Evolutionary conservation across 2,797 vertebrate species (phyloP), one percentile per base, ranked within the genome.

Genomic region (Catamblyrhynchus diadema): DNA sequence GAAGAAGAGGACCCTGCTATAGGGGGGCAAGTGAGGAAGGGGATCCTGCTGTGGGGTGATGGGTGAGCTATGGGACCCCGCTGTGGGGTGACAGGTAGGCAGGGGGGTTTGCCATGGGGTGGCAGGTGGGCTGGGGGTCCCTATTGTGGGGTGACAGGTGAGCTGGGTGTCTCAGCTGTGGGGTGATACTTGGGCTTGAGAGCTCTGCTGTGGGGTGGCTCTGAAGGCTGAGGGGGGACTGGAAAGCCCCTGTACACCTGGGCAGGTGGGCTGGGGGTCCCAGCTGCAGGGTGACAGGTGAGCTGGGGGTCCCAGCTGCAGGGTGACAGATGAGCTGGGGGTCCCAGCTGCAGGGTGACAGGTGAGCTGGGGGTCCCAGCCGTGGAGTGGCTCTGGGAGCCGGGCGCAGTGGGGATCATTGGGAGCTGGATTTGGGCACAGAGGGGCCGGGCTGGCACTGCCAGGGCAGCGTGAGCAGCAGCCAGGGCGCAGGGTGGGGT

Each of bases 1-100:
- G 13, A 9, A 3, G 1, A 18, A 2, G 16, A 27, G 27, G 17
- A 1, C 6, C 3, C 12, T 0, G 8, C 1, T 5, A 1, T 39
- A 12, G 28, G 28, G 12, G 32, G 17, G 4, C 3, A 51, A 15
- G 39, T 41, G 39, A 41, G 14, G 39, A 41, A 41, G 15, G 39
- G 14, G 15, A 41, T 15, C 39, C 16, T 41, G 41, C 16, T 41
- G 16, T 41, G 16, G 41, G 41, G 41, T 41, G 41, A 41, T 17
- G 16, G 41, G 41, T 41, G 41, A 41, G 41, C 41, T 41, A 41
- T 20, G 22, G 12, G 45, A 14, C 21, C 9, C 32, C 13, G 6
- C 12, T 17, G 23, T 57, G 22, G 54, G 15, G 33, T 35, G 9
- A 11, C 32, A 56, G 14, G n/a, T 54, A 54, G 13, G 32, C n/a